Evolutionary conservation across 2,797 vertebrate genomes (phyloP), one percentile per base, ranked within the genome.

Genomic region (Etheostoma nigrum): DNA sequence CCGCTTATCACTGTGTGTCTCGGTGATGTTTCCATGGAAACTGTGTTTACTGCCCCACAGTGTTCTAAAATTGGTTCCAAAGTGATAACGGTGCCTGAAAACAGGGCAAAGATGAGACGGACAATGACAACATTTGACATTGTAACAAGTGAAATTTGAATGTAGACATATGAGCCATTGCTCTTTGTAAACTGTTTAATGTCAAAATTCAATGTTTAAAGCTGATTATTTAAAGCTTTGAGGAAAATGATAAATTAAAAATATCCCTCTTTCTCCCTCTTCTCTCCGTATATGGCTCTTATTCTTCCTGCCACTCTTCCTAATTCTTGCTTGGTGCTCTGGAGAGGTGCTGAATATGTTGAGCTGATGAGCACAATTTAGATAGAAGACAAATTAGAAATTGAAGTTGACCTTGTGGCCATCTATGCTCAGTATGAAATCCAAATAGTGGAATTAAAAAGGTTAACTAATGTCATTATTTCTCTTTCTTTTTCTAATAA

Each of bases 11-110:
- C 95, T 95, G 94, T 94, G 93, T 94, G 91, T 93, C 93, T 93
- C 84, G 73, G 89, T 92, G 88, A 92, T 80, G 96, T 98, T 97
- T 94, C 96, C 95, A 97, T 97, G 95, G 96, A 94, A 96, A 98
- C 96, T 30, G 86, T 96, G 91, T 96, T 97, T 96, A 96, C 95
- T 92, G 92, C 92, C 95, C 94, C 91, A 88, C 92, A 86, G 85
- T 92, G 90, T 94, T 94, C 93, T 94, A 95, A 96, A 96, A 95
- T 94, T 92, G 91, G 95, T 93, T 94, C 94, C 94, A 94, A 95
- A 96, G 96, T 96, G 96, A 96, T 96, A 93, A 95, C 89, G 57
- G 88, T 91, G 93, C 93, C 82, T 80, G 90, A 92, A 91, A 90
- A 93, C 92, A 64, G 89, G 85, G 82, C 83, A 90, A 89, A 93